A percentile compares a stretch with the other conserved stretches of the same genome.
These are phyloP conservation scores for Marcusenius ussheri DNA, from an alignment of 2,113 vertebrate genomes.

Conservation along the genomic window DNA sequence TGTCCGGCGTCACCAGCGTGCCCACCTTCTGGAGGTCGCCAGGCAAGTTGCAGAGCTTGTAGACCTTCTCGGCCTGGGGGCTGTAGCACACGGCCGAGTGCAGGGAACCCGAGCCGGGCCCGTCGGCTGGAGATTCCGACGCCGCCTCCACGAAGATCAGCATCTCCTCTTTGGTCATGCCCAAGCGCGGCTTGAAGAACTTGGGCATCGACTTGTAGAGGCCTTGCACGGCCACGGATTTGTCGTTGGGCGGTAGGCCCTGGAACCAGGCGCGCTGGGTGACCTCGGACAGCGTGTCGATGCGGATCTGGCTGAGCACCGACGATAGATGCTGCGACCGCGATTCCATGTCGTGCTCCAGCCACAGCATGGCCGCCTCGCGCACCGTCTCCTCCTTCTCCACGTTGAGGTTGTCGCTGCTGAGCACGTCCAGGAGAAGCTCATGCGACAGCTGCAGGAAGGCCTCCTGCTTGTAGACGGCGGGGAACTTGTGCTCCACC, in stretches of 20 bases:
- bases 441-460: constrained; percentile 95
- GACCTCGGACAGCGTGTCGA: constrained; percentile 94
- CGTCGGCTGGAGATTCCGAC: constrained; percentile 67
- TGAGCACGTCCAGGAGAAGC: constrained; percentile 85
- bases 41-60: constrained; percentile 86
- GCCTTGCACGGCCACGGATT: constrained; percentile 95
- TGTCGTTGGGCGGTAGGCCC: constrained; percentile 91
- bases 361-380: constrained; percentile 94
- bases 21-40: constrained; percentile 90
- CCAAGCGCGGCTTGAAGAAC: constrained; percentile 94
- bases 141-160: constrained; percentile 89
- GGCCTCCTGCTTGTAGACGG: constrained; percentile 86
- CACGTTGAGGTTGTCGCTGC: constrained; percentile 97
- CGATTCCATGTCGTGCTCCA: constrained; percentile 91
- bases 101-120: constrained; percentile 35
- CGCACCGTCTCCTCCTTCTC: constrained; percentile 97
- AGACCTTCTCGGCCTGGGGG: constrained; percentile 93
- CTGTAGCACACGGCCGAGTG: constrained; percentile 90
- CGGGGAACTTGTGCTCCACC: constrained; percentile 97
- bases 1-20: constrained; percentile 87
- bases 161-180: constrained; percentile 99
- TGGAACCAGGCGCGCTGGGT: constrained; percentile 98
- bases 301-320: constrained; percentile 93
- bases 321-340: constrained; percentile 94
- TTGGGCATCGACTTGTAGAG: constrained; percentile 99